Conservation (phyloP, 2,888 invertebrate genomes). For the Coelopa pilipes region DNA sequence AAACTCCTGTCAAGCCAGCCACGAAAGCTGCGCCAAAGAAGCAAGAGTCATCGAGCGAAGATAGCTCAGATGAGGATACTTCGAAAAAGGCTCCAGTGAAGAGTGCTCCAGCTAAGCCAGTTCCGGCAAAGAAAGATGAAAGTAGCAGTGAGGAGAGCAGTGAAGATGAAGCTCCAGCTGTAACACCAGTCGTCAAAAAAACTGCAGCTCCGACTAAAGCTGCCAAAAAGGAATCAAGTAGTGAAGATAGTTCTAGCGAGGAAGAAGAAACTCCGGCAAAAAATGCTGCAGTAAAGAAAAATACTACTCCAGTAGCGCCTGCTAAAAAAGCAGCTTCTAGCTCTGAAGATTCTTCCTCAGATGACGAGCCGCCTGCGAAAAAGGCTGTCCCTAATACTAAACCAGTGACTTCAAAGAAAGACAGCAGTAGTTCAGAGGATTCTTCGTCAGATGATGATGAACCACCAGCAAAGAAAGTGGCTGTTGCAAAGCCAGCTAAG, state of each 20-base stretch:
- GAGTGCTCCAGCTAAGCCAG: conserved; percentile 36
- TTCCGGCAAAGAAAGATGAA: conserved; percentile 43
- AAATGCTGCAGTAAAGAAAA: conserved; percentile 54
- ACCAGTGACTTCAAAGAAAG: conserved; percentile 51
- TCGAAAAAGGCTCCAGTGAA: conserved; percentile 37
- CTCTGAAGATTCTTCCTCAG: conserved; percentile 43
- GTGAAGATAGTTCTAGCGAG: conserved; percentile 54
- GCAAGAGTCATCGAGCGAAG: conserved; percentile 58
- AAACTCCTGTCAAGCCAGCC: conserved; percentile 39
- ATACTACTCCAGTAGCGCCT: conserved; percentile 26
- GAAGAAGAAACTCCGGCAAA: conserved; percentile 55
- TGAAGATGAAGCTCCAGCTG: conserved; percentile 55
- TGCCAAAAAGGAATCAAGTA: conserved; percentile 47
- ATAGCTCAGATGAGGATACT: conserved; percentile 54
- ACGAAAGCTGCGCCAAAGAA: conserved; percentile 43
- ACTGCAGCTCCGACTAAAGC: conserved; percentile 26
- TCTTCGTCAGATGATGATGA: conserved; percentile 64
- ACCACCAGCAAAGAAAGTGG: conserved; percentile 51
- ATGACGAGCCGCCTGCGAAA: conserved; percentile 50
- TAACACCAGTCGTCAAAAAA: conserved; percentile 55
- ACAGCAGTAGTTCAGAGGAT: conserved; percentile 65
- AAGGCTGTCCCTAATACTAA: conserved; percentile 39
- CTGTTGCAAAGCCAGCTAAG: conserved; percentile 51
- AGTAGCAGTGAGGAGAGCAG: conserved; percentile 54
- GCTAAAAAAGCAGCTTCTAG: conserved; percentile 40